Base-by-base conservation (phyloP, 2,113 vertebrate genomes). In the Scolopax mira region DNA sequence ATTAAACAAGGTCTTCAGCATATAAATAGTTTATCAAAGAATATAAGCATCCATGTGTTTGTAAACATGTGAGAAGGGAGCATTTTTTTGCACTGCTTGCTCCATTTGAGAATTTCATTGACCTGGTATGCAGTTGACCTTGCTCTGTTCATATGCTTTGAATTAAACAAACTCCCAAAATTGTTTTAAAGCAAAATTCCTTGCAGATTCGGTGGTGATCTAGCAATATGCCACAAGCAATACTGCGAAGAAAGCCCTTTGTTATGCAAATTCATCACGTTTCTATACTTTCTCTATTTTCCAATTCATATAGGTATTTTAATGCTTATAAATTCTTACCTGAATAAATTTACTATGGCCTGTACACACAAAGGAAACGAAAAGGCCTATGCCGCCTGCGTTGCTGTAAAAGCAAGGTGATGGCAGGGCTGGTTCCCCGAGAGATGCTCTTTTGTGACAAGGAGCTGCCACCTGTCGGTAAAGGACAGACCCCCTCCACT, bases 381-480 rank as follows among this genome's bases (percentile, higher is more conserved):
- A 60, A 48, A 65, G 35, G 69, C 31, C 85, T 31, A 3, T 28
- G 58, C 46, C 75, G 81, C 48, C 61, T 62, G 64, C 90, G n/a
- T 2, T 88, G 64, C 86, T 91, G 46, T 54, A 71, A 75, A 74
- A 58, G 9, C 54, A 58, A 62, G 7, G 49, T 3, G 0, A n/a
- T 12, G 19, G 62, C 52, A 79, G 52, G 30, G 70, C 79, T 41
- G 11, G 9, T 12, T 83, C 24, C 48, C 30, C 1, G 6, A 49
- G 42, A 54, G 66, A 88, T 30, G 46, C 62, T 82, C 79, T 83
- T 64, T 41, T 22, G 31, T 73, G 52, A 72, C 85, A 25, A 65
- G 2, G 2, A 96, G 87, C 96, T 96, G 95, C 95, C 91, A 94
- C 30, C 89, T 95, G 61, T 86, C 35, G 89, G 85, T 31, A 58